Percentiles rank a stretch among this genome's conserved stretches.
Conservation (phyloP, 2,113 vertebrate species). For the Cephalopholis sonnerati region DNA sequence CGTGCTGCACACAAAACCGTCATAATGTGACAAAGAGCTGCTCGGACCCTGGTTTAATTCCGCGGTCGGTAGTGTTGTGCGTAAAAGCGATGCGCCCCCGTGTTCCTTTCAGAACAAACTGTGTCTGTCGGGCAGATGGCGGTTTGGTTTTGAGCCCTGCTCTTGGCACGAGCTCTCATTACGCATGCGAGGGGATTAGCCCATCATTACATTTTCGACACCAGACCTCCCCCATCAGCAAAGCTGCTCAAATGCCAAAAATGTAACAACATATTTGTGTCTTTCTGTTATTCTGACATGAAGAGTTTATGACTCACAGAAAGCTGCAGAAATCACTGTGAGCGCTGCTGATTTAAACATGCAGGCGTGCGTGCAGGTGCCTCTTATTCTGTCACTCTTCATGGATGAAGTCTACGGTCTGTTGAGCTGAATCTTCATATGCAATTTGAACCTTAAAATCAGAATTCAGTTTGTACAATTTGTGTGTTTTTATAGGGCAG, state of each 20-base stretch:
- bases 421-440: not conserved
- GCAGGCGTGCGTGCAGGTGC: too few relatives aligned
- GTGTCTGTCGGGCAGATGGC: conserved; percentile 59
- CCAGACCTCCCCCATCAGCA: conserved; percentile 36
- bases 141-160: conserved; percentile 53
- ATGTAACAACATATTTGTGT: not conserved
- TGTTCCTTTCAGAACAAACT: conserved; percentile 25
- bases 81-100: conserved; percentile 51
- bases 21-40: not conserved
- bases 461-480: not conserved
- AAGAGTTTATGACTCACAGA: not conserved
- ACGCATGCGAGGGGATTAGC: conserved; percentile 68
- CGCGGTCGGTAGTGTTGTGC: conserved; percentile 32
- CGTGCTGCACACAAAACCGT: not conserved
- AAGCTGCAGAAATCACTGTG: not conserved
- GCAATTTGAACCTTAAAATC: not conserved
- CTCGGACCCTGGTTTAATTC: not conserved
- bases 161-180: conserved; percentile 45
- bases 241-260: conserved; percentile 7
- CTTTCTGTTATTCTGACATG: not conserved
- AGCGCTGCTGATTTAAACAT: not conserved
- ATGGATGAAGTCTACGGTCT: not conserved
- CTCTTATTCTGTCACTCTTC: not conserved
- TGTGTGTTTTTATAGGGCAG: not conserved
- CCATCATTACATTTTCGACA: conserved; percentile 33